Evolutionary conservation across 2,113 vertebrate genomes (phyloP), one percentile per base, ranked within the genome.

Genomic region (Pygoscelis adeliae): DNA sequence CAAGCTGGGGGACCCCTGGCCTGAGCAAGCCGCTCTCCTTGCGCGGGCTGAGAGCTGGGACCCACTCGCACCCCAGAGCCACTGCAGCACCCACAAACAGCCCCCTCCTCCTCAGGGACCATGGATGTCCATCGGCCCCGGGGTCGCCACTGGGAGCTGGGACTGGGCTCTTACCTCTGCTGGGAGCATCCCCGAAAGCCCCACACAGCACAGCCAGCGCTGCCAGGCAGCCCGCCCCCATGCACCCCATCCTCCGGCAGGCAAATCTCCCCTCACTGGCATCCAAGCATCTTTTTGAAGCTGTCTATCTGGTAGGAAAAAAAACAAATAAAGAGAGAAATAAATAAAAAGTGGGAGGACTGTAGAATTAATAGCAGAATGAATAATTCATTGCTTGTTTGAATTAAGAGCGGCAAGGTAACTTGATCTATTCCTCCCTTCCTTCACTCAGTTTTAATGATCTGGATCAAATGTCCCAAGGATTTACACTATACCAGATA

Each of bases 401-500:
- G 96, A 97, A 97, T 96, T 97, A 97, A 94, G 97, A 97, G 95
- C 46, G 47, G 96, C 90, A 97, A 97, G 87, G 98, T 97, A 99
- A 99, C 95, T 97, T 70, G 99, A 99, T 98, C 97, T 95, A 92
- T 83, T 97, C 95, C 98, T 98, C 97, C 98, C 96, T 98, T 97
- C 98, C 98, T 98, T 97, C 92, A 89, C 98, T 99, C 98, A 97
- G 98, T 99, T 98, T 99, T 98, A 98, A 99, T 99, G 99, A 99
- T 98, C 97, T 96, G 95, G 99, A 99, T 99, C 99, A 98, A 97
- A 98, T 99, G 98, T 99, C 98, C 93, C 91, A 92, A 92, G 97
- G 96, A 97, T 98, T 98, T 97, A 98, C 98, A 98, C 97, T 91
- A 96, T 94, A 96, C 79, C 91, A 98, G 98, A 97, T 97, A 98